phyloP scores from a whole-genome alignment of 2,888 invertebrate species.

The Acleris emargana region DNA sequence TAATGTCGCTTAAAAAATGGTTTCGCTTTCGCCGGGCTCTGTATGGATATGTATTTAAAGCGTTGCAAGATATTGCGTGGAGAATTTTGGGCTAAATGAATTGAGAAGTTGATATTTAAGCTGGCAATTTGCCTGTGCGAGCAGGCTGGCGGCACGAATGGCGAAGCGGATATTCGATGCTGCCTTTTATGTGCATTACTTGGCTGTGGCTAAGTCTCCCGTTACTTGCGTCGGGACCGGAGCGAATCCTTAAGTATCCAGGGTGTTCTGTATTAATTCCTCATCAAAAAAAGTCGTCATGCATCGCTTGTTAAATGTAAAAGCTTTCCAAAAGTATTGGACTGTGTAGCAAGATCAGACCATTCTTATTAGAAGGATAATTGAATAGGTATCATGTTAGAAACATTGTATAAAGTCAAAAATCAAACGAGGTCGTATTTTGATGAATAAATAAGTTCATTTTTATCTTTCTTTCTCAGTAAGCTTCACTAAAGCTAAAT shows the following conservation, averaged over 20 bases:
- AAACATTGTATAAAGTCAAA: no score
- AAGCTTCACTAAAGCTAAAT: no score
- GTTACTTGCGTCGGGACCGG: background rate
- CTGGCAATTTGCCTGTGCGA: slow-evolving; percentile 10
- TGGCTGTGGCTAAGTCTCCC: background rate
- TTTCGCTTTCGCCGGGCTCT: slow-evolving; percentile 24
- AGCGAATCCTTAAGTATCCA: background rate
- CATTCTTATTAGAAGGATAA: no score
- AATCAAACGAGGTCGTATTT: no score
- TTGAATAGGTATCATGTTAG: no score
- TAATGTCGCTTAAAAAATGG: slow-evolving; percentile 25
- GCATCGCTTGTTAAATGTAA: no score
- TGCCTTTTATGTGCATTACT: slow-evolving; percentile 16
- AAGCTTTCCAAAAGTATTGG: no score
- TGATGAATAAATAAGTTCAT: no score
- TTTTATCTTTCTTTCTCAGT: no score
- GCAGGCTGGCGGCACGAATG: slow-evolving; percentile 16
- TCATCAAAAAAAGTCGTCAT: background rate
- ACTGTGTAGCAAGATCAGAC: no score
- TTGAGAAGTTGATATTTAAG: slow-evolving; percentile 21
- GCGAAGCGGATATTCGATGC: slow-evolving; percentile 9
- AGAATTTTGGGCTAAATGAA: slow-evolving; percentile 13
- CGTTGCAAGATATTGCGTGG: slow-evolving; percentile 12
- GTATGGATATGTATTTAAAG: slow-evolving; percentile 31
- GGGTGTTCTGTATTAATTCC: background rate